Conservation (phyloP, 2,888 invertebrate genomes). For the Callyntrura guangdongensis region DNA sequence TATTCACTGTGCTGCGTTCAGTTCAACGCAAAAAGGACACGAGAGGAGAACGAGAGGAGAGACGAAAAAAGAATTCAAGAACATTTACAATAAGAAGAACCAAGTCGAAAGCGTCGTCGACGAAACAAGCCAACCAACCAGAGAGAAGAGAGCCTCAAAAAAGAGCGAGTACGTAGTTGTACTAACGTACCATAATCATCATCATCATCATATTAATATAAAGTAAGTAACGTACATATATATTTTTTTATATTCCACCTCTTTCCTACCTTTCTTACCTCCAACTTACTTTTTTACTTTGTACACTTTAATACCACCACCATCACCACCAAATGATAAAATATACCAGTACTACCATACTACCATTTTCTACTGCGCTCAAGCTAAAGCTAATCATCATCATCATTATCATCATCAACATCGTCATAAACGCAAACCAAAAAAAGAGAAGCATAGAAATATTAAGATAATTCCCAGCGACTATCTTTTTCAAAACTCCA, state of each 20-base stretch:
- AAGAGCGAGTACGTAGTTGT: slow-evolving; percentile 59
- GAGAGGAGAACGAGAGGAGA: slow-evolving; percentile 52
- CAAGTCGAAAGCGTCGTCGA: slow-evolving; percentile 78
- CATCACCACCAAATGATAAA: slow-evolving; percentile 54
- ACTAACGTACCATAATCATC: slow-evolving; percentile 65
- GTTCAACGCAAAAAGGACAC: slow-evolving; percentile 76
- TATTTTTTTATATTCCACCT: slow-evolving; percentile 80
- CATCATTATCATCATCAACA: slow-evolving; percentile 64
- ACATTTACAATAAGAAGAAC: slow-evolving; percentile 73
- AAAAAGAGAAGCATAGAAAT: slow-evolving; percentile 68
- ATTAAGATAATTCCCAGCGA: slow-evolving; percentile 75
- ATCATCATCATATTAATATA: slow-evolving; percentile 56
- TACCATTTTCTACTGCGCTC: slow-evolving; percentile 62
- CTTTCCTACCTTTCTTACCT: slow-evolving; percentile 81
- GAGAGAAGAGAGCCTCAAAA: slow-evolving; percentile 69
- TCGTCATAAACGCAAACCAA: slow-evolving; percentile 57
- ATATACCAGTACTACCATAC: slow-evolving; percentile 56
- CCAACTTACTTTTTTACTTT: slow-evolving; percentile 77
- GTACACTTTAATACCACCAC: slow-evolving; percentile 76
- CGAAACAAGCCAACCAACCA: slow-evolving; percentile 77
- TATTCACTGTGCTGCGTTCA: slow-evolving; percentile 59
- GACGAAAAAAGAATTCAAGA: slow-evolving; percentile 76
- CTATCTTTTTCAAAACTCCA: slow-evolving; percentile 65
- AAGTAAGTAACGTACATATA: slow-evolving; percentile 81
- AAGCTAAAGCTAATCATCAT: slow-evolving; percentile 70